phyloP scores from a whole-genome alignment of 2,888 invertebrate genomes.

The Orgyia antiqua region DNA sequence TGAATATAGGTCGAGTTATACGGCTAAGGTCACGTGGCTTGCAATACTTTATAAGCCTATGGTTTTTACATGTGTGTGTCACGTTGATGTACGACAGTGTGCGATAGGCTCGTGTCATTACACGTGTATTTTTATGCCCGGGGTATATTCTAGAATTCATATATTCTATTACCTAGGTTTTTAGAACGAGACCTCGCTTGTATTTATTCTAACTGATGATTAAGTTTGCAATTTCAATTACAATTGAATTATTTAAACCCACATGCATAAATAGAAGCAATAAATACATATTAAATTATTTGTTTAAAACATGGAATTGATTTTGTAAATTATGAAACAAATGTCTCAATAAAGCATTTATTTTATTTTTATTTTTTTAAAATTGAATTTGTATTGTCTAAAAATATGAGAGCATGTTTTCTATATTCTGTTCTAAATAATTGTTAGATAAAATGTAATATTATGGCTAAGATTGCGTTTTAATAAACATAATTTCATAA shows the following conservation, averaged over 20 bases:
- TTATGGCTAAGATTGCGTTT: no score
- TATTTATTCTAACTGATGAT: constrained; percentile 4
- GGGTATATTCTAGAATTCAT: constrained; percentile 42
- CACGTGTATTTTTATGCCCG: constrained; percentile 52
- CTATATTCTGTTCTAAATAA: no score
- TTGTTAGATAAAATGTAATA: no score
- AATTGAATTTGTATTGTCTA: no score
- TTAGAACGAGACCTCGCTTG: constrained; percentile 35
- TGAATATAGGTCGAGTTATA: constrained; percentile 19
- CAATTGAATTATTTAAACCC: background rate
- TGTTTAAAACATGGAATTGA: no score
- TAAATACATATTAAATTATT: no score
- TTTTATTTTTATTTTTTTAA: no score
- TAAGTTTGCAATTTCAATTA: constrained; percentile 28
- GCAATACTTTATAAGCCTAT: constrained; percentile 6
- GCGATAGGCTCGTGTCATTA: constrained; percentile 19
- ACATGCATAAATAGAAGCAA: no score
- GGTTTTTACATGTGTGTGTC: constrained; percentile 16
- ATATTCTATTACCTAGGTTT: constrained; percentile 41
- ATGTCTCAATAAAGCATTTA: background rate
- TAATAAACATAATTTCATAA: no score
- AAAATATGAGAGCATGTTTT: no score
- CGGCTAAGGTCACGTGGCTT: constrained; percentile 17
- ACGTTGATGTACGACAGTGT: constrained; percentile 36
- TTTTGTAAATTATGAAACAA: background rate